Evolutionary conservation across 2,797 vertebrate species (phyloP).

Genomic region (Eutrigla gurnardus): DNA sequence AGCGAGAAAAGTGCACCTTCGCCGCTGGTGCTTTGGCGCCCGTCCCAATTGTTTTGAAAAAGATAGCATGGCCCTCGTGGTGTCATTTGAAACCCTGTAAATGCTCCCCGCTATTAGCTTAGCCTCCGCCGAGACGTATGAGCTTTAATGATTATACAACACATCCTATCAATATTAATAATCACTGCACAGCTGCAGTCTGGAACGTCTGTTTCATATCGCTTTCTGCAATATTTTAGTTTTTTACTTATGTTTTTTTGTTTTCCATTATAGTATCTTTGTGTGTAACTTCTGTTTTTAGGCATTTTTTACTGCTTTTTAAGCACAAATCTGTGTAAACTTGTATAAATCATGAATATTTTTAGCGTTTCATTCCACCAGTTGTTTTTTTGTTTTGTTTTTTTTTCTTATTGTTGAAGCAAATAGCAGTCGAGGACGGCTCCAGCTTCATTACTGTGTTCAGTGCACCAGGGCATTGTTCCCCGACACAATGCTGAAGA

Average conservation of each 20-base stretch:
- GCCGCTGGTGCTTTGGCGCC: conserved; percentile 62
- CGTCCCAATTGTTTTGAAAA: conserved; percentile 71
- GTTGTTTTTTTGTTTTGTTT: background rate
- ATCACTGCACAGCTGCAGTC: conserved; percentile 20
- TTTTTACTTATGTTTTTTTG: no score
- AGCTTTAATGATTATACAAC: conserved; percentile 24
- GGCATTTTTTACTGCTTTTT: no score
- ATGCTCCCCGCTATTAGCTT: conserved; percentile 44
- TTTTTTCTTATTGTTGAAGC: background rate
- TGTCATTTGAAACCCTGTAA: conserved; percentile 65
- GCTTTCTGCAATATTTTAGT: background rate
- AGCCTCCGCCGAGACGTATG: conserved; percentile 35
- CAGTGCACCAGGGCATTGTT: conserved; percentile 43
- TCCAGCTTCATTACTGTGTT: conserved; percentile 46
- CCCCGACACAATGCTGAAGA: conserved; percentile 28
- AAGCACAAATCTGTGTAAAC: background rate
- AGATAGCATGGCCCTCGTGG: conserved; percentile 54
- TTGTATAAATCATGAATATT: background rate
- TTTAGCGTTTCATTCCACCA: background rate
- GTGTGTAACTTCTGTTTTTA: no score
- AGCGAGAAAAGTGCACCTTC: conserved; percentile 58
- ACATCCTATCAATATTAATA: conserved; percentile 40
- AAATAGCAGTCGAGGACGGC: background rate
- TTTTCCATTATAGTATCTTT: no score
- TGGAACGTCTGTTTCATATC: background rate